phyloP scores from a whole-genome alignment of 2,888 invertebrate species.

The Lycocerus yunnanus region DNA sequence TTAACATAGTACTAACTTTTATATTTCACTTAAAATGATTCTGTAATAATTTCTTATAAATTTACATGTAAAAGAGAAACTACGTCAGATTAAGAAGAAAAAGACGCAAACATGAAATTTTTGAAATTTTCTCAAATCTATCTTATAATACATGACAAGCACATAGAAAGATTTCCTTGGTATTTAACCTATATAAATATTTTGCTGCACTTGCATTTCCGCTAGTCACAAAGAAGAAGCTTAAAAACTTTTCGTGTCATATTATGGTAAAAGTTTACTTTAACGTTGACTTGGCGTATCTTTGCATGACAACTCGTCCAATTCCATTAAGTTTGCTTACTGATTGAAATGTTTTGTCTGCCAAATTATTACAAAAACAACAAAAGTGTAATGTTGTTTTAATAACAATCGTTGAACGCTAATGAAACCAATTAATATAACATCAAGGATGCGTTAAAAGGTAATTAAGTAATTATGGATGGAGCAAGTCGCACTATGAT shows the following conservation, averaged over 20 bases:
- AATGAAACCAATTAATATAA: not conserved
- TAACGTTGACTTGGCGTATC: not conserved
- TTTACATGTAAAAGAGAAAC: not conserved
- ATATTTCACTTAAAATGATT: not conserved
- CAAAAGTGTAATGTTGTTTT: not conserved
- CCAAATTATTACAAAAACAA: not conserved
- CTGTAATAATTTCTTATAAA: not conserved
- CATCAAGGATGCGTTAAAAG: not conserved
- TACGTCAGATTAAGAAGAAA: not conserved
- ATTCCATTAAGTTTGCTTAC: not conserved
- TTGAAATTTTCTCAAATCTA: not conserved
- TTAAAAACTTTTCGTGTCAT: not conserved
- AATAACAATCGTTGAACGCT: not conserved
- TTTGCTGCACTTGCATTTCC: not conserved
- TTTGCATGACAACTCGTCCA: not conserved
- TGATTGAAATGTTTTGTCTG: not conserved
- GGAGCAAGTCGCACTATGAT: not conserved
- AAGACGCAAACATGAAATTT: not conserved
- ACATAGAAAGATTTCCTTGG: not conserved
- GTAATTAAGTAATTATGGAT: not conserved
- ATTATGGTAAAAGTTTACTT: not conserved
- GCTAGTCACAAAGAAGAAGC: not conserved
- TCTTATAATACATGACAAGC: not conserved
- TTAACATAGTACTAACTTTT: not conserved
- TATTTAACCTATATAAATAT: not conserved